Conservation (phyloP, 1,140 invertebrate genomes). For the Lordiphosa collinella region DNA sequence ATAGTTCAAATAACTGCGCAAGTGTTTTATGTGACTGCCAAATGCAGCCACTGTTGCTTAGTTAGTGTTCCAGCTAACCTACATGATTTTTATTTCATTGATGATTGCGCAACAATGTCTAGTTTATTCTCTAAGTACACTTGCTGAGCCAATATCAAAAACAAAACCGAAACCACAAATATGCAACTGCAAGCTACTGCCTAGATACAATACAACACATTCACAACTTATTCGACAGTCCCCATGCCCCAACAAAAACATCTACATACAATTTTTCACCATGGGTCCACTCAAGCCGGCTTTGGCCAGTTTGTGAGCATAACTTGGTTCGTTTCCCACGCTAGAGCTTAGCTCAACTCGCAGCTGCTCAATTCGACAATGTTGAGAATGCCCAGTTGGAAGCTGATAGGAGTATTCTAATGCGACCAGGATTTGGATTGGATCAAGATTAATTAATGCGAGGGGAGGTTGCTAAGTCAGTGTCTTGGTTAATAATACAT, state of each 20-base stretch:
- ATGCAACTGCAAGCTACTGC: not conserved
- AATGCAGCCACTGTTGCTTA: slow-evolving; percentile 7
- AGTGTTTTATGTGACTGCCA: slow-evolving; percentile 27
- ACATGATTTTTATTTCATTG: not conserved
- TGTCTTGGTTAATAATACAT: too few relatives aligned
- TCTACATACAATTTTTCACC: too few relatives aligned
- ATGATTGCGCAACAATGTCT: slow-evolving; percentile 22
- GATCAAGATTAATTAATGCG: slow-evolving; percentile 44
- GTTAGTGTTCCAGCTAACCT: too few relatives aligned
- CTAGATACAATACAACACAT: too few relatives aligned
- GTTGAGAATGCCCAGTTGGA: slow-evolving; percentile 39
- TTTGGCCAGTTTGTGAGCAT: not conserved
- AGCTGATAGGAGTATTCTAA: slow-evolving; percentile 29
- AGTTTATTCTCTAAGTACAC: slow-evolving; percentile 21
- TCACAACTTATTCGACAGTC: too few relatives aligned
- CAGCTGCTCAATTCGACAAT: slow-evolving; percentile 40
- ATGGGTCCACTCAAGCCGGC: not conserved
- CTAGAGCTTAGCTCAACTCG: slow-evolving; percentile 10
- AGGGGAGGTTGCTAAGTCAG: not conserved
- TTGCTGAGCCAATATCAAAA: slow-evolving; percentile 3
- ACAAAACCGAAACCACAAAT: slow-evolving; percentile 22
- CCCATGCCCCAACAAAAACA: too few relatives aligned
- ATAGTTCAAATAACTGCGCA: slow-evolving; percentile 58
- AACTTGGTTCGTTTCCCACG: slow-evolving; percentile 29
- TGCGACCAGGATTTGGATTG: slow-evolving; percentile 41